Base-by-base conservation (phyloP, 2,797 vertebrate genomes). In the Esox masquinongy region DNA sequence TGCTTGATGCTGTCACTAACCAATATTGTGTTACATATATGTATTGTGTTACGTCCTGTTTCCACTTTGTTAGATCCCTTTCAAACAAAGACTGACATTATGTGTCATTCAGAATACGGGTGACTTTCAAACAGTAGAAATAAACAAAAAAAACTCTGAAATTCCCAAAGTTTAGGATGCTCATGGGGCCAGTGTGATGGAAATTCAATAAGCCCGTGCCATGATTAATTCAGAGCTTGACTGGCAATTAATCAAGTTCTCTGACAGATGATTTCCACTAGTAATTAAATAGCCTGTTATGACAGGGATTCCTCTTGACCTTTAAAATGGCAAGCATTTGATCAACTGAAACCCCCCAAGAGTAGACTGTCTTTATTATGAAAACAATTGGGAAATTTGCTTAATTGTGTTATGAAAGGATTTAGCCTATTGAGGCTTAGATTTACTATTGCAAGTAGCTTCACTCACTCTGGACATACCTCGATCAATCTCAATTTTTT, bases 241-340 rank as follows among this genome's bases (percentile, higher is more conserved):
- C 29, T 67, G 64, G 64, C 64, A 34, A 67, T 67, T 16, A 36
- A 67, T 67, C 64, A 66, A 34, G 63, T 17, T 34, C 29, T 34
- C 29, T 66, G 29, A 66, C 63, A 56, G n/a, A n/a, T 19, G 29
- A 17, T 66, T 66, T 34, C 16, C 29, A 66, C 63, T 6, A 66
- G 26, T 31, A 31, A 66, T 66, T 66, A 66, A 66, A 34, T 66
- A 14, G 26, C 29, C 63, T 22, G 31, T 66, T 66, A 66, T 29
- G 31, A 34, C 7, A 64, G 24, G 16, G 64, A 31, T 67, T 67
- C 64, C 31, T 9, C 31, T 67, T 29, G 5, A 66, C 63, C 63
- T 66, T 66, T 34, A 66, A 34, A 19, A 67, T 34, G 64, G 16
- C 64, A 34, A 67, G 31, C 29, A 67, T 31, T 67, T 67, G 64